Evolutionary conservation across 2,113 vertebrate species (phyloP).

Genomic region (Archocentrus centrarchus): DNA sequence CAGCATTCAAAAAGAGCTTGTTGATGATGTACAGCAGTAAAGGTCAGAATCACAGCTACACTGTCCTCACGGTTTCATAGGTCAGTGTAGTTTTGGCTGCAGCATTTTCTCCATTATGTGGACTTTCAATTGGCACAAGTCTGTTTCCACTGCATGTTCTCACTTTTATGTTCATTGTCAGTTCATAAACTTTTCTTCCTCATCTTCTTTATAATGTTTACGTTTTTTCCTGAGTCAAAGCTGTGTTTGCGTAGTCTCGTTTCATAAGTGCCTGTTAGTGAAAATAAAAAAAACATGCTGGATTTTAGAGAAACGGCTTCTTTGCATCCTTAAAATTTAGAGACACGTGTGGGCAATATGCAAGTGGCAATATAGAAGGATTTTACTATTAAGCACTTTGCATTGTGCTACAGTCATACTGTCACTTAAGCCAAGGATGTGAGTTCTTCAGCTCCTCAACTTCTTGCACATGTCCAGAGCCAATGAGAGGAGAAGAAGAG

Average conservation of each 20-base stretch:
- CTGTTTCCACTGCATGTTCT: background rate
- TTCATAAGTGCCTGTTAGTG: background rate
- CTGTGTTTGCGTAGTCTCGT: too few species aligned
- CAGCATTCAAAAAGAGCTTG: accelerated
- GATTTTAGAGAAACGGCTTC: too few species aligned
- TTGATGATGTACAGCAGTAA: background rate
- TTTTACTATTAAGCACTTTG: too few species aligned
- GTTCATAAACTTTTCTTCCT: too few species aligned
- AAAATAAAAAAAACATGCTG: background rate
- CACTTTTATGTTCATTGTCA: too few species aligned
- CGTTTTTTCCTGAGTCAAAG: too few species aligned
- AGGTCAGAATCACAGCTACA: accelerated
- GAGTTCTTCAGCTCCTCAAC: background rate
- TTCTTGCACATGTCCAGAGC: slow-evolving; percentile 39
- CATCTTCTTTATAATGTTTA: too few species aligned
- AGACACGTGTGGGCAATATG: too few species aligned
- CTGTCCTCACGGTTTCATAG: accelerated
- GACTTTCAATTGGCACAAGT: background rate
- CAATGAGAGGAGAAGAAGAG: slow-evolving; percentile 27
- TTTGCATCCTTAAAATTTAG: too few species aligned
- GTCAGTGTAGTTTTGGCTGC: background rate
- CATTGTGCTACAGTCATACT: background rate
- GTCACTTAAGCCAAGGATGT: too few species aligned
- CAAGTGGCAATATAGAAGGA: too few species aligned
- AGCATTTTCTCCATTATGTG: background rate